Conservation (phyloP, 2,888 invertebrate species). For the Sarcophaga carnaria region DNA sequence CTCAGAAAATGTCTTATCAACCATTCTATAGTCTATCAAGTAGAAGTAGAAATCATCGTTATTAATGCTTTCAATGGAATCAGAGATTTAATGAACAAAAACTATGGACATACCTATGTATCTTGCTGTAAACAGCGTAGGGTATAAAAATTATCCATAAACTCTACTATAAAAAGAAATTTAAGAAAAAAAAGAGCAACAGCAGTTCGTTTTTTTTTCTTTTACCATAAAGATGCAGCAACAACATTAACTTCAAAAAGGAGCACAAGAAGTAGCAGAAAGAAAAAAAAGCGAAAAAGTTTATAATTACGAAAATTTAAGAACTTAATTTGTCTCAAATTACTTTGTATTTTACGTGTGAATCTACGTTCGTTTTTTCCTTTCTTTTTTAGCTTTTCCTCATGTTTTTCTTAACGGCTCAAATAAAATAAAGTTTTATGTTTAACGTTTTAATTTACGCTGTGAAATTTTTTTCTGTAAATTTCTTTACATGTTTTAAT, state of each 20-base stretch:
- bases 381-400: conserved; percentile 32
- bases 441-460: not conserved
- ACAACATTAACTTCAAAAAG: conserved; percentile 22
- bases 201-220: not conserved
- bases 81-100: too few species aligned
- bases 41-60: not conserved
- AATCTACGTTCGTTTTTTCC: conserved; percentile 10
- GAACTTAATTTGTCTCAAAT: conserved; percentile 73
- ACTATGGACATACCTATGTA: too few species aligned
- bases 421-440: conserved; percentile 14
- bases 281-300: conserved; percentile 67
- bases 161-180: conserved; percentile 20
- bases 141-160: conserved; percentile 27
- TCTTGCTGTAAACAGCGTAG: too few species aligned
- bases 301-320: conserved; percentile 73
- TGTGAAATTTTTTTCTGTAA: not conserved
- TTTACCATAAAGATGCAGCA: conserved; percentile 24
- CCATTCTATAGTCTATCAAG: not conserved
- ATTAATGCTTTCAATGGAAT: not conserved
- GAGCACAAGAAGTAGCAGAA: conserved; percentile 31
- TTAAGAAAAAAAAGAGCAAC: conserved; percentile 30
- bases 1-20: not conserved
- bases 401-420: conserved; percentile 16
- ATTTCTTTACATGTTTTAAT: too few species aligned
- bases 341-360: conserved; percentile 68